phyloP scores from a whole-genome alignment of 2,797 vertebrate genomes.

The Pogonophryne albipinna region DNA sequence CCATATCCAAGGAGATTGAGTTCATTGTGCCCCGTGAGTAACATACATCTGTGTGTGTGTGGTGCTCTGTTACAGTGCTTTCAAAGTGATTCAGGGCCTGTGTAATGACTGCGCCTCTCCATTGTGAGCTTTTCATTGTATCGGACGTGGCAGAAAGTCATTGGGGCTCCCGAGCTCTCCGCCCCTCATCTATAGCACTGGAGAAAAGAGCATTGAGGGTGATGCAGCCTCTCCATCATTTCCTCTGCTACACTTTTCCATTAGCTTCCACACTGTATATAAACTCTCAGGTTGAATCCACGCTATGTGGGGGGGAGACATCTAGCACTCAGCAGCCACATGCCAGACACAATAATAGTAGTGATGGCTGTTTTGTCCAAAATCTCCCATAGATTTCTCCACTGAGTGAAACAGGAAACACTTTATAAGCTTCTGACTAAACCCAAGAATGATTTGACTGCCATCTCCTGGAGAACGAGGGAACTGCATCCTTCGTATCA shows the following conservation, averaged over 20 bases:
- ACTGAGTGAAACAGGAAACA: slow-evolving; percentile 21
- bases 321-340: slow-evolving; percentile 53
- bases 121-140: slow-evolving; percentile 66
- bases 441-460: slow-evolving; percentile 58
- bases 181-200: slow-evolving; percentile 43
- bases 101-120: slow-evolving; percentile 61
- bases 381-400: slow-evolving; percentile 21
- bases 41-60: slow-evolving; percentile 39
- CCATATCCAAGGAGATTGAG: slow-evolving; percentile 94
- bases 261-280: slow-evolving; percentile 59
- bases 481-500: not conserved
- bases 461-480: slow-evolving; percentile 69
- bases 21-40: slow-evolving; percentile 95
- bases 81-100: slow-evolving; percentile 71
- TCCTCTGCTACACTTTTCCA: slow-evolving; percentile 67
- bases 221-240: slow-evolving; percentile 66
- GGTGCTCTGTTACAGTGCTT: slow-evolving; percentile 68
- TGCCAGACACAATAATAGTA: slow-evolving; percentile 32
- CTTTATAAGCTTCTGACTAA: not conserved
- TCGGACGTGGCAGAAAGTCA: slow-evolving; percentile 71
- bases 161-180: slow-evolving; percentile 55
- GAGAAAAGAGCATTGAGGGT: slow-evolving; percentile 38
- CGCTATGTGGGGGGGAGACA: slow-evolving; percentile 39
- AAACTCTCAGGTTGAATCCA: slow-evolving; percentile 67
- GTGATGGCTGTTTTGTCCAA: slow-evolving; percentile 61